Conservation (phyloP, 2,888 invertebrate species). For the Pyrrhia umbra region DNA sequence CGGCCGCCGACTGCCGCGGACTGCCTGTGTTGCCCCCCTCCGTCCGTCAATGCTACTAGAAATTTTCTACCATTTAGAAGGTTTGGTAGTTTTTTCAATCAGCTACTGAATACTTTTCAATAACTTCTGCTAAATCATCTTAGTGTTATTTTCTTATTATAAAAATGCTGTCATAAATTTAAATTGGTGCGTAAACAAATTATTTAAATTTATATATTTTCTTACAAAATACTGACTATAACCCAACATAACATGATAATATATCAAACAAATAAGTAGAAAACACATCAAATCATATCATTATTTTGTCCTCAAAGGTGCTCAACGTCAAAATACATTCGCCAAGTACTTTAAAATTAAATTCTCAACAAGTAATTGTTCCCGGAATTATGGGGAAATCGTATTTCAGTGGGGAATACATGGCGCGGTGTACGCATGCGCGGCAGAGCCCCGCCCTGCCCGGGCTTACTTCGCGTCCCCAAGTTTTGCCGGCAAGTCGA, state of each 20-base stretch:
- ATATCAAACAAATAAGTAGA: conserved; percentile 14
- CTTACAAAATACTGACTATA: background rate
- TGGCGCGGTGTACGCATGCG: conserved; percentile 77
- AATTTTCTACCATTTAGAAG: conserved; percentile 37
- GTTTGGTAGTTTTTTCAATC: conserved; percentile 19
- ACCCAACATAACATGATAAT: background rate
- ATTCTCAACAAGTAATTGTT: conserved; percentile 76
- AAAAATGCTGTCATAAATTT: background rate
- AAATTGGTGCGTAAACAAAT: background rate
- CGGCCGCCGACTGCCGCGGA: conserved; percentile 82
- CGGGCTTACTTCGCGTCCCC: conserved; percentile 67
- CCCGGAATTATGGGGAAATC: conserved; percentile 76
- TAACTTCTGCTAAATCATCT: too few relatives aligned
- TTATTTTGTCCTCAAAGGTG: conserved; percentile 45
- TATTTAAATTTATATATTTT: background rate
- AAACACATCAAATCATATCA: conserved; percentile 49
- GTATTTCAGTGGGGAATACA: conserved; percentile 60
- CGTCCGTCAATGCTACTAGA: conserved; percentile 47
- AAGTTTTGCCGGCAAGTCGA: conserved; percentile 50
- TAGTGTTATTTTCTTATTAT: background rate
- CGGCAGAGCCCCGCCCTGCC: conserved; percentile 83
- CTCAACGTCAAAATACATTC: conserved; percentile 65
- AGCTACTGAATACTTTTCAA: too few relatives aligned
- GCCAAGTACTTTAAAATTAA: conserved; percentile 73
- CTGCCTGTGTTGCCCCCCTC: conserved; percentile 70